phyloP scores from a whole-genome alignment of 2,797 vertebrate genomes.

The Crotalus adamanteus region DNA sequence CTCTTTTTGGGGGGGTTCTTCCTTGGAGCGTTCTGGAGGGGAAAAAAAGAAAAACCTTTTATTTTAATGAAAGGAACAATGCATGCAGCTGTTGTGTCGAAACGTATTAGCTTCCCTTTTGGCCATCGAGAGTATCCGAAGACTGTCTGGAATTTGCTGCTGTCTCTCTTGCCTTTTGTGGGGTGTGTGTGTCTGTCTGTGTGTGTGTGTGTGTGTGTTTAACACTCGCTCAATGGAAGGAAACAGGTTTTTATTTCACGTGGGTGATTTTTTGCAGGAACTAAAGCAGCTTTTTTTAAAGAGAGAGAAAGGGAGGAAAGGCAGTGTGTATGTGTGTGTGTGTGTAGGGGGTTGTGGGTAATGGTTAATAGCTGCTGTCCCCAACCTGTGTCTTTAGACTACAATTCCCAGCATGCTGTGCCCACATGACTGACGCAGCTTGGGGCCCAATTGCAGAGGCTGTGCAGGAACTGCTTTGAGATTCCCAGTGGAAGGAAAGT shows the following conservation, averaged over 20 bases:
- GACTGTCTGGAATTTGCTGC: conserved; percentile 52
- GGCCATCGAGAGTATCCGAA: conserved; percentile 30
- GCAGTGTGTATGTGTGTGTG: not conserved
- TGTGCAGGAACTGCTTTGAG: not conserved
- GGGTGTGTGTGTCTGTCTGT: no score
- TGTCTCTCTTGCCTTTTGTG: not conserved
- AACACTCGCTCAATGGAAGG: conserved; percentile 38
- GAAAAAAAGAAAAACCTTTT: conserved; percentile 31
- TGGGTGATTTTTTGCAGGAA: not conserved
- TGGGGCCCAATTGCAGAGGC: not conserved
- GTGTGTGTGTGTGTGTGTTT: conserved; percentile 17
- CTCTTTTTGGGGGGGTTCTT: conserved; percentile 5
- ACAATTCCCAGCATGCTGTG: not conserved
- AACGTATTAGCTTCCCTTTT: conserved; percentile 19
- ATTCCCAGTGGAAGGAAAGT: not conserved
- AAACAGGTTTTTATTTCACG: conserved; percentile 54
- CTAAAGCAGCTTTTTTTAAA: not conserved
- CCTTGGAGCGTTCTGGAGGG: conserved; percentile 9
- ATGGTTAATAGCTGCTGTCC: not conserved
- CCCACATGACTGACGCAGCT: not conserved
- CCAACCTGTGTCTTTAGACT: not conserved
- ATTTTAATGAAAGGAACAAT: conserved; percentile 69
- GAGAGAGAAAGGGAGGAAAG: not conserved
- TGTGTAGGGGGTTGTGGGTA: conserved; percentile 20
- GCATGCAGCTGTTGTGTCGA: conserved; percentile 64